Evolutionary conservation across 2,888 invertebrate species (phyloP).

Genomic region (Horisme vitalbata): DNA sequence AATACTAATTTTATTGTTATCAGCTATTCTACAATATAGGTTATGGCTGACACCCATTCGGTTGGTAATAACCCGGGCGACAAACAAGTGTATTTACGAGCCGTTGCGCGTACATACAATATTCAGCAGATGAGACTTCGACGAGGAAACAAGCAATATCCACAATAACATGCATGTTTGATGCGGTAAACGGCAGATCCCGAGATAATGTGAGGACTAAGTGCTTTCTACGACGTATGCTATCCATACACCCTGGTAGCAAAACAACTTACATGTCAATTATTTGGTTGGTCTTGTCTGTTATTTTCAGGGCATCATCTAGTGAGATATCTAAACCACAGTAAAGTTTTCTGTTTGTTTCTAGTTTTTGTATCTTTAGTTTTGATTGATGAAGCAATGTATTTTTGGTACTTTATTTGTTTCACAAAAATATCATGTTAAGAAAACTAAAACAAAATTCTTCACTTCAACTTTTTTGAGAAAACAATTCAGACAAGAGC

Average conservation of each 20-base stretch:
- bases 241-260: no score
- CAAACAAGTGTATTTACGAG: constrained; percentile 43
- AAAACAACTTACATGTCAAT: no score
- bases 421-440: no score
- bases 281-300: no score
- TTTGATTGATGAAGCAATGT: no score
- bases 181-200: constrained; percentile 34
- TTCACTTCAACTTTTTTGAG: constrained; percentile 5
- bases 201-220: constrained; percentile 31
- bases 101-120: constrained; percentile 40
- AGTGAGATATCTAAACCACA: no score
- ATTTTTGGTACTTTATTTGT: no score
- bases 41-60: constrained; percentile 30
- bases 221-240: not conserved
- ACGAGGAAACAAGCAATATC: constrained; percentile 43
- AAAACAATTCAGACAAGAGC: constrained; percentile 19
- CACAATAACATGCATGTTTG: constrained; percentile 47
- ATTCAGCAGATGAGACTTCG: constrained; percentile 44
- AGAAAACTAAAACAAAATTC: constrained; percentile 35
- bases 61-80: constrained; percentile 31
- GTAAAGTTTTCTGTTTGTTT: no score
- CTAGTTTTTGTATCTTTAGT: no score
- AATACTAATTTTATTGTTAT: constrained; percentile 7
- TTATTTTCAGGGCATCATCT: no score
- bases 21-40: constrained; percentile 9